Conservation (phyloP, 2,888 invertebrate genomes). For the Troides helena region DNA sequence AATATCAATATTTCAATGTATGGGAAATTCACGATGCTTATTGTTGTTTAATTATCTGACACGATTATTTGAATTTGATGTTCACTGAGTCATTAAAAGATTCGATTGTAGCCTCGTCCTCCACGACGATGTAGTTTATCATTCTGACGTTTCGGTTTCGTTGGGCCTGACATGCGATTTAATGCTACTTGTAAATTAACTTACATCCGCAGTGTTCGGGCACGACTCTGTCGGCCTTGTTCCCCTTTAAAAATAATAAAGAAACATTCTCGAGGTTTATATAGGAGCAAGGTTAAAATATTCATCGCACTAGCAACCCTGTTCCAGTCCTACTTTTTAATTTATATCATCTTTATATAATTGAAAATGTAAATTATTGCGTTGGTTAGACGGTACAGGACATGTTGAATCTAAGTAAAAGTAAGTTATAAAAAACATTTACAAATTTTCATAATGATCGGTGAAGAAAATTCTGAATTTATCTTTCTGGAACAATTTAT, state of each 20-base stretch:
- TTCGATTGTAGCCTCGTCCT: constrained; percentile 1
- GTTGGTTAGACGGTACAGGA: too few relatives aligned
- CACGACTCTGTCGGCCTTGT: constrained; percentile 23
- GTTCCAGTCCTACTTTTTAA: too few relatives aligned
- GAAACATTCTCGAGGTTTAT: not conserved
- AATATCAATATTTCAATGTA: not conserved
- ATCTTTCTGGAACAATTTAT: too few relatives aligned
- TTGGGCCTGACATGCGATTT: constrained; percentile 15
- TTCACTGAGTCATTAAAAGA: constrained; percentile 10
- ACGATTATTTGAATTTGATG: constrained; percentile 3
- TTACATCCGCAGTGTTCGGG: constrained; percentile 11
- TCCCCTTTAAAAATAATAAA: not conserved
- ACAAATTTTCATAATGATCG: too few relatives aligned
- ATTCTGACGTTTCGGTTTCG: constrained; percentile 14
- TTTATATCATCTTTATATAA: too few relatives aligned
- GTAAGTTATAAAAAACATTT: too few relatives aligned
- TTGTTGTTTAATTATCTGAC: not conserved
- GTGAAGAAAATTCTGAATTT: too few relatives aligned
- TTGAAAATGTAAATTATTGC: too few relatives aligned
- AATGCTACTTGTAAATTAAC: constrained; percentile 26
- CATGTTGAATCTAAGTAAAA: too few relatives aligned
- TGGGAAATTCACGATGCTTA: not conserved
- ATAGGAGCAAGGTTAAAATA: not conserved
- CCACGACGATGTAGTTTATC: constrained; percentile 3
- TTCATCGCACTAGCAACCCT: too few relatives aligned